These are phyloP conservation scores for Acanthiza pusilla DNA, from an alignment of 2,797 vertebrate genomes.

Conservation along the genomic window DNA sequence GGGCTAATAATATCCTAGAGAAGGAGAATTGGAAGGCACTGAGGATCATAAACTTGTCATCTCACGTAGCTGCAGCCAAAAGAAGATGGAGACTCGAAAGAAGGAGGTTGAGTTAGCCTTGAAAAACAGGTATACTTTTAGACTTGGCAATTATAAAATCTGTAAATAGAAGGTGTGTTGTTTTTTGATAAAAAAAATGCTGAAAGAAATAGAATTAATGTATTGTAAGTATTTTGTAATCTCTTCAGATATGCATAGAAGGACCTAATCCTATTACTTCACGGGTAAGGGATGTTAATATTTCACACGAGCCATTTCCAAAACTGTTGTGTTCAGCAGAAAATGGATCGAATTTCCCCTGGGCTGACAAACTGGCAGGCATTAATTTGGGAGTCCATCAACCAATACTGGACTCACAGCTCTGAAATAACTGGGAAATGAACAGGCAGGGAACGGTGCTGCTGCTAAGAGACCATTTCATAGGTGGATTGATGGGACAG, in stretches of 20 bases:
- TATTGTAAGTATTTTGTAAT: neutral
- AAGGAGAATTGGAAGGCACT: neutral
- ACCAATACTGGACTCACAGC: neutral
- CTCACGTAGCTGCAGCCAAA: neutral
- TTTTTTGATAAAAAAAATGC: neutral
- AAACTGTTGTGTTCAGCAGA: neutral
- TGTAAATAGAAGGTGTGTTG: neutral
- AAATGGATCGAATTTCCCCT: neutral
- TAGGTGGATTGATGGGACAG: neutral
- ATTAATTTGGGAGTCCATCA: neutral
- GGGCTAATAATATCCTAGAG: slow-evolving; percentile 9
- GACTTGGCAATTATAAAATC: neutral
- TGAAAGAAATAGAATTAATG: neutral
- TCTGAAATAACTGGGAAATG: neutral
- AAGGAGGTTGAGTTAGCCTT: neutral
- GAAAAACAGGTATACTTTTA: neutral
- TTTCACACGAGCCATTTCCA: neutral
- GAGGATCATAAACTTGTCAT: slow-evolving; percentile 6
- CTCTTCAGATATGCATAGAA: neutral
- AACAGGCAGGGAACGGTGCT: neutral
- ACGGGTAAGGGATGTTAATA: neutral
- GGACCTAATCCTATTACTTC: neutral
- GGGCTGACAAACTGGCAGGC: neutral
- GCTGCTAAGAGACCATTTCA: neutral
- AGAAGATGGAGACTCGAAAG: neutral